A percentile compares a stretch with the other conserved stretches of the same genome.
phyloP scores from a whole-genome alignment of 1,140 invertebrate genomes.

The Camponotus vicinus region DNA sequence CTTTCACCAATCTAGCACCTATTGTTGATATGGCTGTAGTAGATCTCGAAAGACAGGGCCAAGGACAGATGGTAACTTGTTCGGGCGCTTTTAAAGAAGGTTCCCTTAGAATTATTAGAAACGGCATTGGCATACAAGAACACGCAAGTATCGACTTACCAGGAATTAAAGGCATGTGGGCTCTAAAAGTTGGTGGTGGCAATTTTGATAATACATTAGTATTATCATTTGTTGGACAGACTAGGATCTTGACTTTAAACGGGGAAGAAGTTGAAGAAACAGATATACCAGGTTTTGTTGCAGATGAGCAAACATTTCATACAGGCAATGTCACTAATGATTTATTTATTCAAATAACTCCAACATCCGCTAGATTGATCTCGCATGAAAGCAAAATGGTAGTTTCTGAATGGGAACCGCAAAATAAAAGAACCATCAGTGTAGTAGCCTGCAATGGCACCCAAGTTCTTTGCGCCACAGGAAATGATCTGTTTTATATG shows the following conservation, averaged over 20 bases:
- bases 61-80: slow-evolving; percentile 99
- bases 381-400: slow-evolving; percentile 89
- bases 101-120: slow-evolving; percentile 97
- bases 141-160: slow-evolving; percentile 98
- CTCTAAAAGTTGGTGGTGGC: slow-evolving; percentile 91
- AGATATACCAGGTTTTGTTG: slow-evolving; percentile 95
- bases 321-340: slow-evolving; percentile 95
- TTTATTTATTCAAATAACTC: slow-evolving; percentile 94
- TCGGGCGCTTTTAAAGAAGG: slow-evolving; percentile 99
- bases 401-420: slow-evolving; percentile 93
- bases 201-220: slow-evolving; percentile 95
- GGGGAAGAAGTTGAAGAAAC: slow-evolving; percentile 99
- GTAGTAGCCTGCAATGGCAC: slow-evolving; percentile 94
- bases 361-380: slow-evolving; percentile 90
- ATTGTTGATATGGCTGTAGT: slow-evolving; percentile 99
- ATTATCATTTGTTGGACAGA: slow-evolving; percentile 97
- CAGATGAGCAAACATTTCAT: slow-evolving; percentile 96
- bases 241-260: slow-evolving; percentile 94
- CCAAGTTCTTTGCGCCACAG: slow-evolving; percentile 96
- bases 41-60: slow-evolving; percentile 98
- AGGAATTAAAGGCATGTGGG: slow-evolving; percentile 99
- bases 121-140: slow-evolving; percentile 99
- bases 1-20: slow-evolving; percentile 98
- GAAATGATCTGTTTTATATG: slow-evolving; percentile 96
- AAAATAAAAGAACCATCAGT: slow-evolving; percentile 92